Evolutionary conservation across 2,888 invertebrate species (phyloP), one percentile per base, ranked within the genome.

Genomic region (Eupelmus urozonus): DNA sequence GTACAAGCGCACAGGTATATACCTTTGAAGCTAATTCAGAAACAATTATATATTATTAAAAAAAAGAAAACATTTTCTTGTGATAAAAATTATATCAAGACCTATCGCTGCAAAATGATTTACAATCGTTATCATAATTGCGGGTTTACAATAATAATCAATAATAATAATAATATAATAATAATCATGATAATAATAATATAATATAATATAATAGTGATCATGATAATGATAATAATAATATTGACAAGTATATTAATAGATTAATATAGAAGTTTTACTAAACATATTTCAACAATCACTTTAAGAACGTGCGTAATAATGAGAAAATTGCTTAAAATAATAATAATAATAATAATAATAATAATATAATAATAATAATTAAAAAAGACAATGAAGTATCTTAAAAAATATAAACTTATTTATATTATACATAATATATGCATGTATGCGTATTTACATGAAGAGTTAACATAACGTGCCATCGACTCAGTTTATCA

Each of bases 391-490:
- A 87, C 82, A 85, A 85, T 85, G 82, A 86, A 83, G 82, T 83
- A 86, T 82, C 84, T 86, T 87, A 87, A 79, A 84, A 87, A 87
- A 87, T 85, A 87, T 85, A 85, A 85, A 85, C 87, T 87, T 83
- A 86, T 85, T 85, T 82, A 85, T 85, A 82, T 84, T 85, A 85
- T 84, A 84, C 86, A 85, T 84, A 81, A 85, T 84, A 82, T 82
- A 82, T 85, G 84, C 81, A 80, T 83, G 81, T 80, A 82, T 85
- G 84, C 84, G 85, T 88, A 87, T 88, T 84, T 88, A 89, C 86
- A 88, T 84, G 85, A 84, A 84, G 84, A 87, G 85, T 86, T 84
- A 88, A 88, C 87, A 85, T 86, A 88, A 88, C 86, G 86, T 86
- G 85, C 84, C 83, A 85, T 86, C 85, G 84, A 85, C 83, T 85